Evolutionary conservation across 2,888 invertebrate species (phyloP).

Genomic region (Lasius platythorax): DNA sequence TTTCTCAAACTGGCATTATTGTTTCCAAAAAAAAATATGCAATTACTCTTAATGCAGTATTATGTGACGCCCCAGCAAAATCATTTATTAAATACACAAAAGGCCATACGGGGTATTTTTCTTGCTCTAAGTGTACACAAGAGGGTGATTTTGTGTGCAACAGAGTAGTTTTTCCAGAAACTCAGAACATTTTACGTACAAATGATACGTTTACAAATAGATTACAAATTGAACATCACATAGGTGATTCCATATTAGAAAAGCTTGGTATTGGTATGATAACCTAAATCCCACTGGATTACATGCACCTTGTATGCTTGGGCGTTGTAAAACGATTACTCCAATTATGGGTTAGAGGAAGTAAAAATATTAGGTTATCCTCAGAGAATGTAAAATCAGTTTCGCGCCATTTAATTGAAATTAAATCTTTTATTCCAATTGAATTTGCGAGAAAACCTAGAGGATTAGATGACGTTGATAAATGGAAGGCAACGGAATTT

Average conservation of each 20-base stretch:
- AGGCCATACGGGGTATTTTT: neutral
- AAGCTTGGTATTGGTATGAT: neutral
- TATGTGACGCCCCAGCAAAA: neutral
- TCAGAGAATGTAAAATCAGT: neutral
- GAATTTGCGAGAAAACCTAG: neutral
- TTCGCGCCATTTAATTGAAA: neutral
- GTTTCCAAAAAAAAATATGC: neutral
- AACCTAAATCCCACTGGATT: neutral
- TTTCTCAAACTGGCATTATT: neutral
- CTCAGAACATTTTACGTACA: neutral
- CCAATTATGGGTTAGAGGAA: neutral
- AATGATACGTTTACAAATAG: neutral
- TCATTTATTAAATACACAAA: neutral
- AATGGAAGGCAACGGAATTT: neutral
- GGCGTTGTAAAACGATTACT: neutral
- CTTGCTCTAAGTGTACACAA: neutral
- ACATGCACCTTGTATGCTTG: slow-evolving; percentile 6
- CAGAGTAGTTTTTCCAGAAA: neutral
- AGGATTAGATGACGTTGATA: neutral
- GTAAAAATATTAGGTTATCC: neutral
- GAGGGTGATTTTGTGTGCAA: neutral
- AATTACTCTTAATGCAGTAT: neutral
- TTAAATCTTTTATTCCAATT: neutral
- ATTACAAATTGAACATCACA: neutral
- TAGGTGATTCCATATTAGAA: neutral